phyloP scores from a whole-genome alignment of 2,113 vertebrate genomes.

The Eulemur rufifrons region DNA sequence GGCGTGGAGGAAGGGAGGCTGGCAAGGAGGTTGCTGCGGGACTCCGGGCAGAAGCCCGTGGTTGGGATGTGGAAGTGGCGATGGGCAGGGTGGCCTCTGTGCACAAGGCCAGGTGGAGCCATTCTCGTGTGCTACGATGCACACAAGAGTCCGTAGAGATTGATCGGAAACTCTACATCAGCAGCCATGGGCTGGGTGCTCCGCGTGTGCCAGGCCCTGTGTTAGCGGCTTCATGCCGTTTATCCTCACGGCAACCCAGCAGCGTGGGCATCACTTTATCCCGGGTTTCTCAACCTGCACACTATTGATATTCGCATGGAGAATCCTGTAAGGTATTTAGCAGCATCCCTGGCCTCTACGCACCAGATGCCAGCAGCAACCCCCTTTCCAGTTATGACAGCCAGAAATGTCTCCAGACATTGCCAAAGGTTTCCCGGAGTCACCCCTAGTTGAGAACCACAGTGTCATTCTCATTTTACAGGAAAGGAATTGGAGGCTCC shows the following conservation, averaged over 20 bases:
- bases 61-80: background rate
- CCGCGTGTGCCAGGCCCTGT: accelerated
- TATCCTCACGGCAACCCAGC: background rate
- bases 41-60: too few species aligned
- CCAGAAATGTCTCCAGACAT: background rate
- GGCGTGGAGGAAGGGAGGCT: background rate
- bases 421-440: background rate
- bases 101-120: background rate
- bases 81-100: accelerated
- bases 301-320: accelerated
- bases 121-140: accelerated
- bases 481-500: background rate
- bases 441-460: background rate
- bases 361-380: background rate
- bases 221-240: background rate
- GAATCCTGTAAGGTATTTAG: background rate
- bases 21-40: background rate
- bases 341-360: background rate
- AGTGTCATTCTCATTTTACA: background rate
- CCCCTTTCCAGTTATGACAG: background rate
- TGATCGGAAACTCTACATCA: background rate
- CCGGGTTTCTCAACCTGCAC: background rate
- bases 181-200: accelerated
- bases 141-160: background rate
- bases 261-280: accelerated